Conservation (phyloP, 2,888 invertebrate genomes). For the Portevinia maculata region DNA sequence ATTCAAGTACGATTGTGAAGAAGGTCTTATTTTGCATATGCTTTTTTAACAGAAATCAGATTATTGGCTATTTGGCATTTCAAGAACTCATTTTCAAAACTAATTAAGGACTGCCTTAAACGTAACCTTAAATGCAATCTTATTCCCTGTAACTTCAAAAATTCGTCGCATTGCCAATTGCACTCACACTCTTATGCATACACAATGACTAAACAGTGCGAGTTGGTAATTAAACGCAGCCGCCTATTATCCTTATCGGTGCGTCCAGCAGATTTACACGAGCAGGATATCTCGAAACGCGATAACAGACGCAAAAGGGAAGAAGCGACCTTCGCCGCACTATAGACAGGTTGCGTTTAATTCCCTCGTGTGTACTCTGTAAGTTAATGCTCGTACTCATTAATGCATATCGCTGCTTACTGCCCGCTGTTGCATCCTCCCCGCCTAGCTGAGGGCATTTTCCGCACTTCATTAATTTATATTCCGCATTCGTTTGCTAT, state of each 20-base stretch:
- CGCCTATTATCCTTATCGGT: slow-evolving; percentile 62
- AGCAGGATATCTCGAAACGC: slow-evolving; percentile 52
- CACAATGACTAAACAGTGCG: slow-evolving; percentile 48
- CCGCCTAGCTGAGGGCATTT: slow-evolving; percentile 56
- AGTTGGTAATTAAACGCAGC: slow-evolving; percentile 65
- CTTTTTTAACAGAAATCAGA: too few species aligned
- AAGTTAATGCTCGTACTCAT: slow-evolving; percentile 65
- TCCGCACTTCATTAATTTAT: slow-evolving; percentile 74
- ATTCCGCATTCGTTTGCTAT: slow-evolving; percentile 73
- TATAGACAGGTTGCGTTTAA: slow-evolving; percentile 25
- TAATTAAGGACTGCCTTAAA: neutral
- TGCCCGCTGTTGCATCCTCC: neutral
- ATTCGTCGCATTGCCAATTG: neutral
- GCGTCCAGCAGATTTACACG: slow-evolving; percentile 52
- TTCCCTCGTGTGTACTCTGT: slow-evolving; percentile 4
- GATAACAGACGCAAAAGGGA: slow-evolving; percentile 36
- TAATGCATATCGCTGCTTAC: slow-evolving; percentile 56
- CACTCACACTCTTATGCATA: neutral
- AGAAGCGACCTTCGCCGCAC: slow-evolving; percentile 11
- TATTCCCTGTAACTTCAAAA: neutral
- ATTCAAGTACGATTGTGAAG: too few species aligned
- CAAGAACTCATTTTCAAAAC: too few species aligned
- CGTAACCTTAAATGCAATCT: too few species aligned
- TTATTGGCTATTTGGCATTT: slow-evolving; percentile 18
- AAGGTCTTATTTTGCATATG: too few species aligned